Percentiles rank a stretch among this genome's conserved stretches.
phyloP scores from a whole-genome alignment of 1,140 invertebrate genomes.

The Drosophila trapezifrons region DNA sequence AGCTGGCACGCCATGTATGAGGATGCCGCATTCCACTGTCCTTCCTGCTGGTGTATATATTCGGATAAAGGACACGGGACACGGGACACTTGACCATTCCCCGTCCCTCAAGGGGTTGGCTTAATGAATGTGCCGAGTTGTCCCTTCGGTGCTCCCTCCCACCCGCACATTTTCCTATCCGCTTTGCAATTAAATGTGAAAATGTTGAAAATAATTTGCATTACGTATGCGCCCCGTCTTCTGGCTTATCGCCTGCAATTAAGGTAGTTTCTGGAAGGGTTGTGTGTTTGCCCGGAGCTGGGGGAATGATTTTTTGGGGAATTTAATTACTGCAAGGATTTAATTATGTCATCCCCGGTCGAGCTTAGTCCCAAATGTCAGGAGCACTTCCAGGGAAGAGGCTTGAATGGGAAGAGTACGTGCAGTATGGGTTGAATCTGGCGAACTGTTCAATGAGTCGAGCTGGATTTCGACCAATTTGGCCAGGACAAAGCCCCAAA shows the following conservation, averaged over 20 bases:
- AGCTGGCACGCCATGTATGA: slow-evolving; percentile 72
- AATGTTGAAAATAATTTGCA: slow-evolving; percentile 83
- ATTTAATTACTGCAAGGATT: slow-evolving; percentile 84
- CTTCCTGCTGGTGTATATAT: slow-evolving; percentile 10
- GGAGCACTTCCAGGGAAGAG: neutral
- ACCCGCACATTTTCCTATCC: slow-evolving; percentile 14
- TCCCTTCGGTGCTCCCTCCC: slow-evolving; percentile 18
- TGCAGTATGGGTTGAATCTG: slow-evolving; percentile 14
- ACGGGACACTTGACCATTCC: slow-evolving; percentile 49
- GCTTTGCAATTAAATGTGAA: slow-evolving; percentile 83
- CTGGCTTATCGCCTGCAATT: slow-evolving; percentile 82
- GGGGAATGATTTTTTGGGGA: slow-evolving; percentile 74
- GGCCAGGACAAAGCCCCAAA: slow-evolving; percentile 47
- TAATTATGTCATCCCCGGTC: slow-evolving; percentile 79
- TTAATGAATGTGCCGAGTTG: slow-evolving; percentile 73
- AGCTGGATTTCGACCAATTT: slow-evolving; percentile 53
- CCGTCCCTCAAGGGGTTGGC: slow-evolving; percentile 30
- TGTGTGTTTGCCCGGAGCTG: slow-evolving; percentile 15
- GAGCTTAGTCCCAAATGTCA: slow-evolving; percentile 13
- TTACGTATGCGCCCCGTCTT: slow-evolving; percentile 71
- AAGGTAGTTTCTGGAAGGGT: slow-evolving; percentile 75
- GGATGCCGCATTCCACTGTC: slow-evolving; percentile 45
- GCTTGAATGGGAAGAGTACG: neutral
- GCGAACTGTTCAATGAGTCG: slow-evolving; percentile 64
- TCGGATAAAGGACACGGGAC: slow-evolving; percentile 11